These are phyloP conservation scores for Chlorospingus flavigularis DNA, from an alignment of 2,797 vertebrate species.

Conservation along the genomic window DNA sequence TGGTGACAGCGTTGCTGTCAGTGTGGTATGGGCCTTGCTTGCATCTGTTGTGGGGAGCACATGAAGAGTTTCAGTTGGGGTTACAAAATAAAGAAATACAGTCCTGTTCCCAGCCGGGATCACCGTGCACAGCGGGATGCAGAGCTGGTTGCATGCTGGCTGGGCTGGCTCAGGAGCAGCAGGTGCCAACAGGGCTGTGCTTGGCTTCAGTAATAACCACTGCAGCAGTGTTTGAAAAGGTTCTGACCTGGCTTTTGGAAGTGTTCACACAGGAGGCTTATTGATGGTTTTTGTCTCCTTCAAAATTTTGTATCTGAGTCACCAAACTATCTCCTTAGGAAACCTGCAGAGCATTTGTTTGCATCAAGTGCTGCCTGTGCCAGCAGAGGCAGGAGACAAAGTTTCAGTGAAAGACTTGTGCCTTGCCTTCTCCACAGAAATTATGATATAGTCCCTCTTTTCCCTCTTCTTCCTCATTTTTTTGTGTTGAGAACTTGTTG, in stretches of 20 bases:
- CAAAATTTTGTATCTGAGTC: background rate
- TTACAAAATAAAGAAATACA: background rate
- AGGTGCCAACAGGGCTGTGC: background rate
- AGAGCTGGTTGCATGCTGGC: background rate
- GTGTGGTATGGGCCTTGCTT: accelerated
- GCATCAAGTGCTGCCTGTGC: background rate
- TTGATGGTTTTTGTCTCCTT: background rate
- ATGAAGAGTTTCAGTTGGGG: background rate
- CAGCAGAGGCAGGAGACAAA: background rate
- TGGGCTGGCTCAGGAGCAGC: background rate
- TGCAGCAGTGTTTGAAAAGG: background rate
- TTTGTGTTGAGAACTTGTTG: background rate
- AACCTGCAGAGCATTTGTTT: background rate
- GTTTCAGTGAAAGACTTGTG: background rate
- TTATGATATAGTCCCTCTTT: background rate
- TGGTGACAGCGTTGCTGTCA: accelerated
- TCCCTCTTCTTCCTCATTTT: background rate
- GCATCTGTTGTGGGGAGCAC: background rate
- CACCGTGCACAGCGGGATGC: accelerated
- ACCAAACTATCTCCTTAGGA: background rate
- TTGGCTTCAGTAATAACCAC: background rate
- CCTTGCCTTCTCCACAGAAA: background rate
- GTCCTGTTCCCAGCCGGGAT: accelerated
- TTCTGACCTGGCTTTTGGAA: background rate
- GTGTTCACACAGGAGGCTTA: background rate